Conservation (phyloP, 1,140 invertebrate genomes). For the Lysiphlebus fabarum region DNA sequence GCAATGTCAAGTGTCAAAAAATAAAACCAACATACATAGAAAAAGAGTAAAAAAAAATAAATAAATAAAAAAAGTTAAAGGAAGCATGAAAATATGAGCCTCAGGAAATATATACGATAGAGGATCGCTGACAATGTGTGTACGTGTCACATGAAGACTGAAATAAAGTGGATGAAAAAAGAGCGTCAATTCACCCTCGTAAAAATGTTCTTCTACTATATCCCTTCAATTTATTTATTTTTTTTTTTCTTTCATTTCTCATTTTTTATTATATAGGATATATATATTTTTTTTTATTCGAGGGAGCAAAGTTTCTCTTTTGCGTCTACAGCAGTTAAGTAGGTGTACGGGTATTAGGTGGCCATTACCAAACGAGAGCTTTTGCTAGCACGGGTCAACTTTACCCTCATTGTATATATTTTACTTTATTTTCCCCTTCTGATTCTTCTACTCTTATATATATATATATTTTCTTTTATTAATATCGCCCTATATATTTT, state of each 20-base stretch:
- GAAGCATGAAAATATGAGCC: conserved; percentile 15
- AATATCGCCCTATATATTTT: background rate
- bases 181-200: conserved; percentile 7
- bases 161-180: conserved; percentile 14
- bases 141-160: background rate
- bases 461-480: background rate
- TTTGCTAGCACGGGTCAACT: conserved; percentile 10
- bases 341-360: conserved; percentile 21
- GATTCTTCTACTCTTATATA: background rate
- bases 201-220: background rate
- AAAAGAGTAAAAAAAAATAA: background rate
- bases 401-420: no score
- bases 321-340: conserved; percentile 18
- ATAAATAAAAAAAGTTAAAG: background rate
- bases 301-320: background rate
- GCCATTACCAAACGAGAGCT: conserved; percentile 13
- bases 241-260: no score
- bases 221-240: no score
- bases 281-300: no score
- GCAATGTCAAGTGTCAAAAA: conserved; percentile 12
- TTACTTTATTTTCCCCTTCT: background rate
- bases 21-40: background rate
- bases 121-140: conserved; percentile 14
- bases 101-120: conserved; percentile 16
- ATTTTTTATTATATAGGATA: no score